A percentile compares a stretch with the other conserved stretches of the same genome.
Conservation (phyloP, 2,797 vertebrate species). For the Myiothlypis coronata region DNA sequence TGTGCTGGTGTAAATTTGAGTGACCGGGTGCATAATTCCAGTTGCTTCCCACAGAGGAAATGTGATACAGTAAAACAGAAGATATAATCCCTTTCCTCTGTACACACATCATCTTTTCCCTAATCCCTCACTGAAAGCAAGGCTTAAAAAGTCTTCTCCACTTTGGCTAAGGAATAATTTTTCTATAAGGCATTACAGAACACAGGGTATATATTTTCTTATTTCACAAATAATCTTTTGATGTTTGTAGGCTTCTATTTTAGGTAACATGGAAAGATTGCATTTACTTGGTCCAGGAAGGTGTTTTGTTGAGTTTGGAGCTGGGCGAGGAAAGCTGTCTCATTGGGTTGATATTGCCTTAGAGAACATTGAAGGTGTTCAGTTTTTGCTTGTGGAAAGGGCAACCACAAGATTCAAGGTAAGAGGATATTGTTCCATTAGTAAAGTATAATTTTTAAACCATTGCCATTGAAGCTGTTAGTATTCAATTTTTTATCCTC, state of each 20-base stretch:
- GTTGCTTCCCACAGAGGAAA: background rate
- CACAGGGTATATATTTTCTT: background rate
- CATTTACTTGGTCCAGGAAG: conserved; percentile 82
- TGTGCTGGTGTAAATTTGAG: background rate
- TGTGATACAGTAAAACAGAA: background rate
- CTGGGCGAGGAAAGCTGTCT: conserved; percentile 93
- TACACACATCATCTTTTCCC: background rate
- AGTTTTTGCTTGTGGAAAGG: conserved; percentile 93
- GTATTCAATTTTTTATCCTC: background rate
- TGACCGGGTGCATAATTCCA: background rate
- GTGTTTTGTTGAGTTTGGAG: conserved; percentile 95
- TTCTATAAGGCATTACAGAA: background rate
- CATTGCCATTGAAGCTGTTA: background rate
- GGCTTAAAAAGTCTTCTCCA: background rate
- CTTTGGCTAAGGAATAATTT: background rate
- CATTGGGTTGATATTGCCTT: conserved; percentile 92
- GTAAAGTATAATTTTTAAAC: background rate
- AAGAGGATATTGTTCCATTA: background rate
- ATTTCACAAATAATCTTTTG: conserved; percentile 50
- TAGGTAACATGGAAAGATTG: conserved; percentile 89
- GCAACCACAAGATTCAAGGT: conserved; percentile 93
- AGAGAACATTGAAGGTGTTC: conserved; percentile 76
- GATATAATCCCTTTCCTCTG: background rate
- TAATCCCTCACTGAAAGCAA: background rate
- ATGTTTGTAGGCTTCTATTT: conserved; percentile 87